Evolutionary conservation across 2,888 invertebrate genomes (phyloP).

Genomic region (Zootermopsis nevadensis): DNA sequence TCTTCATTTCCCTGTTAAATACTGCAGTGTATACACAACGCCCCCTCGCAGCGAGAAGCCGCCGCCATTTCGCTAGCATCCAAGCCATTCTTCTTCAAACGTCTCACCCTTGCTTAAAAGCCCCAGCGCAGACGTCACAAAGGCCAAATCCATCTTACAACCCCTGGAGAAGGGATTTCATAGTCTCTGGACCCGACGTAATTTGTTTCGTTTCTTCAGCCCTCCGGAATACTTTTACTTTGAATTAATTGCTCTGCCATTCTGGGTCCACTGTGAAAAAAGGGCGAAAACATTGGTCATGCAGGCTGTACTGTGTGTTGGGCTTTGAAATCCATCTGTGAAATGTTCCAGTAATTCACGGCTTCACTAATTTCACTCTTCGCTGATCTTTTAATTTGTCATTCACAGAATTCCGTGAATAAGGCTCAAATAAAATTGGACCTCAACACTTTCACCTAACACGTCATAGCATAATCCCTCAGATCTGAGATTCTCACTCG

Average conservation of each 20-base stretch:
- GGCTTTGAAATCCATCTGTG: not conserved
- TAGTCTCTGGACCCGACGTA: constrained; percentile 11
- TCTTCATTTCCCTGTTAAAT: not conserved
- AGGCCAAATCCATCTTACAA: constrained; percentile 31
- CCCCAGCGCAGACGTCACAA: constrained; percentile 9
- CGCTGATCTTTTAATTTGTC: constrained; percentile 35
- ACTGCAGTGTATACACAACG: not conserved
- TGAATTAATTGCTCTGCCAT: constrained; percentile 16
- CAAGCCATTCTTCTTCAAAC: not conserved
- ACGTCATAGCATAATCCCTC: no score
- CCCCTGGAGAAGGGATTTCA: constrained; percentile 34
- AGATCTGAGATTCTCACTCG: no score
- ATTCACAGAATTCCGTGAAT: not conserved
- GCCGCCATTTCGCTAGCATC: not conserved
- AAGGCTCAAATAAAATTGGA: not conserved
- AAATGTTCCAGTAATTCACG: not conserved
- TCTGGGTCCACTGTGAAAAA: not conserved
- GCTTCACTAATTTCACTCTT: constrained; percentile 15
- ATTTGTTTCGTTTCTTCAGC: constrained; percentile 3
- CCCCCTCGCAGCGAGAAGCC: not conserved
- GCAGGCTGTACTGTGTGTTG: not conserved
- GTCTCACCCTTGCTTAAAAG: no score
- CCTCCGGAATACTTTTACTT: constrained; percentile 15
- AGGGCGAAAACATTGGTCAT: not conserved
- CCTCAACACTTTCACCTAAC: no score